These are phyloP conservation scores for Agrotis exclamationis DNA, from an alignment of 2,888 invertebrate genomes.

Conservation along the genomic window DNA sequence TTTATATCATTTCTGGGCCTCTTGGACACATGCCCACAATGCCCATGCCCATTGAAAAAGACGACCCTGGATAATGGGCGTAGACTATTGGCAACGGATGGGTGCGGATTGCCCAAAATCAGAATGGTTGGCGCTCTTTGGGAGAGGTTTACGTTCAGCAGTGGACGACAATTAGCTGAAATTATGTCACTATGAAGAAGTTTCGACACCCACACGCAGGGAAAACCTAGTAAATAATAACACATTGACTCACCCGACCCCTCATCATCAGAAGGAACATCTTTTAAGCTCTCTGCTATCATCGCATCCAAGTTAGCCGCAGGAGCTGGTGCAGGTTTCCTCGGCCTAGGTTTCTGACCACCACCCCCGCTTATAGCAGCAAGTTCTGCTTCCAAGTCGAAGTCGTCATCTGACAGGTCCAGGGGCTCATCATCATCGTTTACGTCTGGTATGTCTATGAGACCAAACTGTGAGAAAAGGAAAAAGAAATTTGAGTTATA, in stretches of 20 bases:
- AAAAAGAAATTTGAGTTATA: conserved; percentile 13
- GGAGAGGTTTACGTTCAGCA: too few species aligned
- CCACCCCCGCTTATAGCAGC: conserved; percentile 92
- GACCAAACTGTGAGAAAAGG: conserved; percentile 92
- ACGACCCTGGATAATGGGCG: too few species aligned
- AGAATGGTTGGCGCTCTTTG: too few species aligned
- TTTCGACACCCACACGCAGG: too few species aligned
- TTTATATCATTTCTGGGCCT: too few species aligned
- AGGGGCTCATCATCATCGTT: conserved; percentile 89
- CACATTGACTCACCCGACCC: conserved; percentile 83
- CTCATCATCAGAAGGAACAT: conserved; percentile 95
- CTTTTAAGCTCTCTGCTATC: conserved; percentile 95
- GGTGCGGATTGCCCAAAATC: too few species aligned
- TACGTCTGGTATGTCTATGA: conserved; percentile 93
- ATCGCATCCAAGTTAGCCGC: conserved; percentile 93
- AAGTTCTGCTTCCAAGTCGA: conserved; percentile 97
- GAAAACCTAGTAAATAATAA: too few species aligned
- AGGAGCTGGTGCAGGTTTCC: conserved; percentile 86
- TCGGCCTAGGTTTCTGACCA: conserved; percentile 77
- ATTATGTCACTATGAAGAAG: too few species aligned
- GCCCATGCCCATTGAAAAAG: too few species aligned
- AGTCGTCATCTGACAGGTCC: conserved; percentile 92
- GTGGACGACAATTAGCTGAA: too few species aligned
- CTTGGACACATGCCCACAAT: too few species aligned
- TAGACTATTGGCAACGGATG: too few species aligned